These are phyloP conservation scores for Tetramorium simillimum DNA, from an alignment of 1,140 invertebrate genomes.

Conservation along the genomic window DNA sequence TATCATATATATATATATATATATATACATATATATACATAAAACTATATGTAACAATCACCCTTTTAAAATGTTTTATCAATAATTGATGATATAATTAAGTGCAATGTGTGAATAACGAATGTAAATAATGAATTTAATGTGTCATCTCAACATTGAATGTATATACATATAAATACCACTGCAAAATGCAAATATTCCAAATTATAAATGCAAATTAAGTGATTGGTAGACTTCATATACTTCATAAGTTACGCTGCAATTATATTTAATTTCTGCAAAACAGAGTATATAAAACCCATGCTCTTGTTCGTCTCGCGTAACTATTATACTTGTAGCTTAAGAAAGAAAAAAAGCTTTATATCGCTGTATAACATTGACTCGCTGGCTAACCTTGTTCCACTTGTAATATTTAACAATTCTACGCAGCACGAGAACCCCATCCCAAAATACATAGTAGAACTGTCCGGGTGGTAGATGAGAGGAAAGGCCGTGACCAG, in stretches of 20 bases:
- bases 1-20: neutral
- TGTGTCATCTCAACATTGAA: neutral
- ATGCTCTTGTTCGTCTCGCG: neutral
- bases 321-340: neutral
- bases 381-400: conserved; percentile 87
- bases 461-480: conserved; percentile 90
- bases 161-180: neutral
- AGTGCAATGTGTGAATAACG: conserved; percentile 7
- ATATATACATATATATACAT: neutral
- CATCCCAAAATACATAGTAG: conserved; percentile 94
- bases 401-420: conserved; percentile 93
- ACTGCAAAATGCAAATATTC: neutral
- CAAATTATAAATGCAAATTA: neutral
- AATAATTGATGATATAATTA: conserved; percentile 50
- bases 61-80: conserved; percentile 60
- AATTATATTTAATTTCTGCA: neutral
- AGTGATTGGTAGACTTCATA: neutral
- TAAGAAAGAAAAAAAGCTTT: neutral
- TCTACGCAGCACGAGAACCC: conserved; percentile 89
- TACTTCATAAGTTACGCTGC: neutral
- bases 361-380: conserved; percentile 69
- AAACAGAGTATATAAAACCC: conserved; percentile 17
- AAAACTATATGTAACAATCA: conserved; percentile 63
- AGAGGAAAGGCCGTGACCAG: conserved; percentile 93
- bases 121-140: neutral